A percentile compares a stretch with the other conserved stretches of the same genome.
These are phyloP conservation scores for Narcine bancroftii DNA, from an alignment of 2,113 vertebrate genomes.

Conservation along the genomic window DNA sequence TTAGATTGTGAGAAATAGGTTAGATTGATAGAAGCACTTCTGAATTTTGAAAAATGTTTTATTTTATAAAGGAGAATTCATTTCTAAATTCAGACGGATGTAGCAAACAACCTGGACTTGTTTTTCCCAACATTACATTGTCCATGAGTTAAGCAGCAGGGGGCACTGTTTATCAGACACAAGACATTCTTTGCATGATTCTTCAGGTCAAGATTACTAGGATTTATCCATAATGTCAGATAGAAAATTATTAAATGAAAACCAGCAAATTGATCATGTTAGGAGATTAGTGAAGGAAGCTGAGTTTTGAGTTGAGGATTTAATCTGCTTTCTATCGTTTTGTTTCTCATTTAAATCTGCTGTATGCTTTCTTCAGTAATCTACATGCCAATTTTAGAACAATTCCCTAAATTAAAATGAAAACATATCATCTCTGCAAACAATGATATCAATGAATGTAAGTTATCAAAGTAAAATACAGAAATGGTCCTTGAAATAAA, in stretches of 20 bases:
- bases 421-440: neutral
- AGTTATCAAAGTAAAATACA: neutral
- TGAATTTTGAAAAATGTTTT: too few species aligned
- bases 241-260: constrained; percentile 16
- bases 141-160: neutral
- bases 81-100: neutral
- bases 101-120: neutral
- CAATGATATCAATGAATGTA: neutral
- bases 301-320: neutral
- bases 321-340: neutral
- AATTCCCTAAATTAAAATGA: neutral
- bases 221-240: neutral
- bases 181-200: neutral
- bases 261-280: neutral
- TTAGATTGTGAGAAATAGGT: too few species aligned
- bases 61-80: neutral
- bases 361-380: neutral
- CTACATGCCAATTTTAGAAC: neutral
- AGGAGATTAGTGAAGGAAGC: neutral
- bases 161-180: neutral
- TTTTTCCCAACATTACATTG: neutral
- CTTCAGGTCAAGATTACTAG: neutral
- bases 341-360: neutral
- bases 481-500: neutral
- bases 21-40: too few species aligned